These are phyloP conservation scores for Laticauda colubrina DNA, from an alignment of 2,113 vertebrate species.

Conservation along the genomic window DNA sequence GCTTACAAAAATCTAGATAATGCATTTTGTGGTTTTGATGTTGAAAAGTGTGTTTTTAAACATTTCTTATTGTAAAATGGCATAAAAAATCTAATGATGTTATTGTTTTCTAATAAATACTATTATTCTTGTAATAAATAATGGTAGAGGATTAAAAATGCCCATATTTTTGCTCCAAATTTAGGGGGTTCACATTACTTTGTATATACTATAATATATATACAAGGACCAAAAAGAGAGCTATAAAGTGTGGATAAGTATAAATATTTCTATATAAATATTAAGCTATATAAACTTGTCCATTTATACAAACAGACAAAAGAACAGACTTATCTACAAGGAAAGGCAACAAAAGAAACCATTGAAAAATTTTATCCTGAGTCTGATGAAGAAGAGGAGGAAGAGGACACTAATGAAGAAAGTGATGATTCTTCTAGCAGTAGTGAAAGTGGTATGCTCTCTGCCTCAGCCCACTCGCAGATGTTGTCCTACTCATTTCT, in stretches of 20 bases:
- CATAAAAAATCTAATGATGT: not conserved
- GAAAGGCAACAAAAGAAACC: conserved; percentile 78
- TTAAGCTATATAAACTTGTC: not conserved
- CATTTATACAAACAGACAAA: conserved; percentile 73
- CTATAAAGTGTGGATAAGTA: not conserved
- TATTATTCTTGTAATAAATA: not conserved
- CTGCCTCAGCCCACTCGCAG: not conserved
- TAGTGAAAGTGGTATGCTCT: conserved; percentile 64
- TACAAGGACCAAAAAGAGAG: conserved; percentile 3
- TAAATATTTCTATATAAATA: not conserved
- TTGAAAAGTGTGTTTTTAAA: too few species aligned
- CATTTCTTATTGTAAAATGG: not conserved
- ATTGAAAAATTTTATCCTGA: conserved; percentile 90
- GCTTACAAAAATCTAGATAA: not conserved
- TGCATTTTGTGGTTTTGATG: not conserved
- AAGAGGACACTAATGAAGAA: conserved; percentile 77
- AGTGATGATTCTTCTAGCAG: conserved; percentile 73
- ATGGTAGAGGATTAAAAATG: conserved; percentile 13
- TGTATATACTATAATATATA: not conserved
- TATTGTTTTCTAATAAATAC: not conserved
- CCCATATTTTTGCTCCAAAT: conserved; percentile 12
- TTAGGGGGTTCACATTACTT: too few species aligned
- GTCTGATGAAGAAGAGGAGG: conserved; percentile 66
- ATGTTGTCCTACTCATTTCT: not conserved
- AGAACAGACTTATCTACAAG: conserved; percentile 71